Evolutionary conservation across 2,888 invertebrate genomes (phyloP), one percentile per base, ranked within the genome.

Genomic region (Unio pictorum): DNA sequence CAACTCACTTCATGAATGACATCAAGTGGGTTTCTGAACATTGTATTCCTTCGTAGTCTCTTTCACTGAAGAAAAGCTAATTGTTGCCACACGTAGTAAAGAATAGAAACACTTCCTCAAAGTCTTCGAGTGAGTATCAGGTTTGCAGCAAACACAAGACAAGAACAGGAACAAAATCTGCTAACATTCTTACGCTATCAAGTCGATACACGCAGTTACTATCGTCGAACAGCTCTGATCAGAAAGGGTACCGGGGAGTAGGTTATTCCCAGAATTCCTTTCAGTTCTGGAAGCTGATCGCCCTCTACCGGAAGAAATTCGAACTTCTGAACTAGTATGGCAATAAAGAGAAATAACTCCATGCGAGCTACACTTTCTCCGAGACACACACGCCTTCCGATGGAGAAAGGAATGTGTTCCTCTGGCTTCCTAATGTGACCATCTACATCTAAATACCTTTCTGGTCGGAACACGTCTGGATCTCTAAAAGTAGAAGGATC

Each of bases 391-490:
- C 60, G 23, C 28, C 60, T 61, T 78, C 77, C 80, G 6, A 77
- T 64, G 20, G 72, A 71, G 56, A 80, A 80, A 1, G 80, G 74
- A 28, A 79, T 69, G 55, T 76, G 69, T 62, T 74, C 67, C 8
- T 73, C 75, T 1, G 67, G 69, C n/a, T 68, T 60, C 2, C 57
- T 56, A 18, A 72, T 17, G 28, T 72, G 65, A 6, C 75, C 76
- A 6, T 75, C 71, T 28, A 61, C 67, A 54, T 73, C 73, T 4
- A 87, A 73, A 70, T 84, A 86, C 18, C 84, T 71, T 56, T 84
- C 82, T 17, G 87, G 87, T 17, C 78, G 64, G 67, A 87, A 87
- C 34, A 60, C 55, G 23, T 76, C 68, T 1, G 85, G 84, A 23
- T 84, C 72, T 4, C 64, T 61, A 78, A 84, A 87, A 3, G 75